Percentiles rank a stretch among this genome's conserved stretches.
Evolutionary conservation across 2,797 vertebrate genomes (phyloP).

Genomic region (Linurgus olivaceus): DNA sequence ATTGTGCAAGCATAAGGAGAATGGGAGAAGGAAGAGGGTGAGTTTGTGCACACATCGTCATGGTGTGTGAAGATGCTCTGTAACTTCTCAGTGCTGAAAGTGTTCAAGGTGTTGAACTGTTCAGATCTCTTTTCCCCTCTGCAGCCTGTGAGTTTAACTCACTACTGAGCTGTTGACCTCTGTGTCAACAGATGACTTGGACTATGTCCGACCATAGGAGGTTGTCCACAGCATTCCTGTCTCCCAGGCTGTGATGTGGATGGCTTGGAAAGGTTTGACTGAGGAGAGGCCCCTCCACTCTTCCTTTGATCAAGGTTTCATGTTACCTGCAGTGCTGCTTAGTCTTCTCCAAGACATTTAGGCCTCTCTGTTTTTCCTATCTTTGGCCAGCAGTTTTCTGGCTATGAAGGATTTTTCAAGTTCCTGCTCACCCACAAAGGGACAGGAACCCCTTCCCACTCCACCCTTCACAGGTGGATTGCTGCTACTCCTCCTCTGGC

Average conservation of each 20-base stretch:
- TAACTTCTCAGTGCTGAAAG: not conserved
- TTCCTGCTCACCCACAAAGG: not conserved
- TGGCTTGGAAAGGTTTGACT: not conserved
- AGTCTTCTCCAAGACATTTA: not conserved
- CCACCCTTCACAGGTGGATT: not conserved
- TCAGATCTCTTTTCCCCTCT: not conserved
- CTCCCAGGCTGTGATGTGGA: not conserved
- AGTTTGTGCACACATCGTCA: accelerated
- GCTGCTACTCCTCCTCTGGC: not conserved
- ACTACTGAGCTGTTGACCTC: not conserved
- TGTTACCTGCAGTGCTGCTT: not conserved
- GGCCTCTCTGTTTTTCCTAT: not conserved
- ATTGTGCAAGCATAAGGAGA: not conserved
- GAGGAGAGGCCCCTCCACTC: not conserved
- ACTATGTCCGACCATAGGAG: accelerated
- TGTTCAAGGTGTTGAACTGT: not conserved
- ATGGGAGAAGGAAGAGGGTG: not conserved
- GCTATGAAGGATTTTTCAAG: not conserved
- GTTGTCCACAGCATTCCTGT: not conserved
- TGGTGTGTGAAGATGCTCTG: not conserved
- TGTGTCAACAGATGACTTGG: not conserved
- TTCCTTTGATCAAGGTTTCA: not conserved
- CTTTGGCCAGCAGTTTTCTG: not conserved
- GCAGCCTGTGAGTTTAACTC: not conserved
- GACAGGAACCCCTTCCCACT: not conserved